Evolutionary conservation across 2,888 invertebrate species (phyloP), one percentile per base, ranked within the genome.

Genomic region (Oscheius sp.): DNA sequence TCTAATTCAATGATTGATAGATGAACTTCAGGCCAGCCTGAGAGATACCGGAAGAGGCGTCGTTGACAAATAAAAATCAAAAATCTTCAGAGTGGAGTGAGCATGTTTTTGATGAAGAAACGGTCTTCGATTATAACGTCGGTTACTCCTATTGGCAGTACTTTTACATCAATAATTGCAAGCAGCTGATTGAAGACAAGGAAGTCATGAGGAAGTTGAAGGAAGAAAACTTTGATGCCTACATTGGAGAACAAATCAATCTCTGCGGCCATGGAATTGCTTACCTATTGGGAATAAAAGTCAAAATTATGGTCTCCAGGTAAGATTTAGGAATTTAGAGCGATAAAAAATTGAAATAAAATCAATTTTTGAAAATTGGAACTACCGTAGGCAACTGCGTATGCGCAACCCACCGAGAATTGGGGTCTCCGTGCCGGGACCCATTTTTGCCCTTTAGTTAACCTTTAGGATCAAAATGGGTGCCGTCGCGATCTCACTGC

Each of bases 261-360:
- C 46, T 73, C 0, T 80, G 79, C 61, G 80, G 80, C 39, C 64
- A 71, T 65, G 79, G 73, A 23, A 42, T 81, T 31, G 72, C 72
- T 10, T 72, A 77, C 31, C 15, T 71, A 25, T 37, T 80, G 2
- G 72, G 67, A 17, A 79, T 80, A 20, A 76, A 73, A 61, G 72
- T 70, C 17, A 66, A 78, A n/a, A 73, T 80, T 39, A 75, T 75
- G 73, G 58, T 79, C 25, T 74, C 80, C 8, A 81, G 80, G 80
- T 78, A 31, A 53, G 31, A 23, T 48, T 48, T 12, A 34, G 37
- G 8, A 10, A 23, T 20, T 17, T 23, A 20, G 8, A 48, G 23
- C 10, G n/a, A 50, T 17, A 50, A 25, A 4, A 50, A 25, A 17
- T 42, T 42, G 15, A 3, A 42, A 3, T n/a, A 12, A 34, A 34